phyloP scores from a whole-genome alignment of 2,113 vertebrate genomes.

The Osmerus mordax region DNA sequence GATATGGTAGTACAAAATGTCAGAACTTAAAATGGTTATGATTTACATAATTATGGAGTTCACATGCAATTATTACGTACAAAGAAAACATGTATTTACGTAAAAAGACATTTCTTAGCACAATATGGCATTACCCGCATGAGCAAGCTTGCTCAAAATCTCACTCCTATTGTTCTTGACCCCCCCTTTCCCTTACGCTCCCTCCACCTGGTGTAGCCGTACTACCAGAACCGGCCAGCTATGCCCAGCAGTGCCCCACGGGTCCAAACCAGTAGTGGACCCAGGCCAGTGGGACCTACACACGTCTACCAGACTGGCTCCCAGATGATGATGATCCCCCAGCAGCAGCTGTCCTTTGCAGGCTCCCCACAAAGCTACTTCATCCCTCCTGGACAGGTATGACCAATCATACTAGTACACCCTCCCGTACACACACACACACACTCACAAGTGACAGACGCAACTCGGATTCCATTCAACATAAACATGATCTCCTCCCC shows the following conservation, averaged over 20 bases:
- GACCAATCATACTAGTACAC: background rate
- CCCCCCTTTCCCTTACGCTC: background rate
- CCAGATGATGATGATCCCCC: conserved; percentile 98
- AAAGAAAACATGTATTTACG: too few relatives aligned
- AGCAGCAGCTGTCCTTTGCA: conserved; percentile 85
- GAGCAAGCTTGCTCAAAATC: background rate
- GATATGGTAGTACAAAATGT: too few relatives aligned
- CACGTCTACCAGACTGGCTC: conserved; percentile 90
- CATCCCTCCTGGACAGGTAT: conserved; percentile 88
- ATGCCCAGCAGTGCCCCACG: conserved; percentile 86
- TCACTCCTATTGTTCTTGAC: conserved; percentile 10
- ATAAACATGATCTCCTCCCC: conserved; percentile 13
- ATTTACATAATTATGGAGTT: too few relatives aligned
- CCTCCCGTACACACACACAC: background rate
- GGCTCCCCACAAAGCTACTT: conserved; percentile 92
- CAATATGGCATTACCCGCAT: background rate
- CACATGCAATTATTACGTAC: too few relatives aligned
- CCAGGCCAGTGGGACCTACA: conserved; percentile 83
- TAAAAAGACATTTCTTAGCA: background rate
- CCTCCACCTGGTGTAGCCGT: conserved; percentile 73
- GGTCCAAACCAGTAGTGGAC: conserved; percentile 82
- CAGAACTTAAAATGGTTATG: too few relatives aligned
- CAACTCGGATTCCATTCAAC: background rate
- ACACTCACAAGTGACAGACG: background rate
- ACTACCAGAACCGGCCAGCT: conserved; percentile 86